phyloP scores from a whole-genome alignment of 2,888 invertebrate genomes.

The Noctua janthe region DNA sequence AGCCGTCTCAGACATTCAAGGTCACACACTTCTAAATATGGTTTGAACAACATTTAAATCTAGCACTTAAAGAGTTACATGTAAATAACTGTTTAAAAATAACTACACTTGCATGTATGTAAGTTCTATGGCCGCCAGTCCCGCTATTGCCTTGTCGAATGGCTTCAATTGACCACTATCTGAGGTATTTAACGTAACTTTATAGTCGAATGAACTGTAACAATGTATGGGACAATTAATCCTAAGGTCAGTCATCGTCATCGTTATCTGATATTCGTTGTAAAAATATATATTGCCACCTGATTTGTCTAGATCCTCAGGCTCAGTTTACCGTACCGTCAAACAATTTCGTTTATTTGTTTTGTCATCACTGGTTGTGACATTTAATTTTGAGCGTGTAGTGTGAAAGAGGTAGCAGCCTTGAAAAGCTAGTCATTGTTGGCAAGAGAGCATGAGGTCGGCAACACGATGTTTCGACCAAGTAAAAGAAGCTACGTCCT shows the following conservation, averaged over 20 bases:
- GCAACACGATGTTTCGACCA: too few species aligned
- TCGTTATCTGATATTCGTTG: background rate
- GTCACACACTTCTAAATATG: conserved; percentile 12
- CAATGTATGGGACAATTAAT: background rate
- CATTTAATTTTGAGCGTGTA: background rate
- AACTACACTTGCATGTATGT: background rate
- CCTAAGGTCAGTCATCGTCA: too few species aligned
- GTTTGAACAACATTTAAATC: conserved; percentile 1
- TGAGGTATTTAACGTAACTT: background rate
- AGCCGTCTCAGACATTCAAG: conserved; percentile 45
- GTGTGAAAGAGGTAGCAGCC: too few species aligned
- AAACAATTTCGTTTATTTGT: background rate
- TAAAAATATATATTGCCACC: background rate
- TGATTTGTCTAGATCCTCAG: background rate
- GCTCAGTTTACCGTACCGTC: background rate
- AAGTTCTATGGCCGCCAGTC: background rate
- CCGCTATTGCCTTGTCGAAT: background rate
- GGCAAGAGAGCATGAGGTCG: too few species aligned
- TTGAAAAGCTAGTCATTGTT: too few species aligned
- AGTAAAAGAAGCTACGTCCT: too few species aligned
- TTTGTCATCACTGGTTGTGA: background rate
- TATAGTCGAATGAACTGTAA: background rate
- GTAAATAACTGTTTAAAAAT: background rate
- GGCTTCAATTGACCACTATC: background rate
- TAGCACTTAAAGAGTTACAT: background rate